A percentile compares a stretch with the other conserved stretches of the same genome.
phyloP scores from a whole-genome alignment of 2,888 invertebrate genomes.

The Clusia tigrina region DNA sequence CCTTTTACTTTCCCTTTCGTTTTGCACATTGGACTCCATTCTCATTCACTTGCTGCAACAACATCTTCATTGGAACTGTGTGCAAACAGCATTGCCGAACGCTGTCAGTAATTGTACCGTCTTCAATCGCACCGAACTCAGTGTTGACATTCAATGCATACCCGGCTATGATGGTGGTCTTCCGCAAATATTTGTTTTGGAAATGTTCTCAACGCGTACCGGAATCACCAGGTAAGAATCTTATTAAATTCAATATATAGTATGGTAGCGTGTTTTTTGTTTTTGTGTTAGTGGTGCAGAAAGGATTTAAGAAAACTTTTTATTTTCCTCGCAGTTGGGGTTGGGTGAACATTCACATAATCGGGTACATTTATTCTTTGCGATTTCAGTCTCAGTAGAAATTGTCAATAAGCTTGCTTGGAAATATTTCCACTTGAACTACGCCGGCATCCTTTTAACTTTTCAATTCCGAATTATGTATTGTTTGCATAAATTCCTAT shows the following conservation, averaged over 20 bases:
- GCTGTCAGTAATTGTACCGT: conserved; percentile 85
- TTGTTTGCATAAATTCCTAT: too few species aligned
- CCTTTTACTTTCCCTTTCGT: background rate
- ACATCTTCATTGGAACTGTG: conserved; percentile 20
- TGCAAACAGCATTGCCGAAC: conserved; percentile 77
- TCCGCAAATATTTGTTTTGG: conserved; percentile 84
- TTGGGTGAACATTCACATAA: too few species aligned
- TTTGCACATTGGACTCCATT: background rate
- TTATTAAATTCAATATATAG: conserved; percentile 33
- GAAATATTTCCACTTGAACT: too few species aligned
- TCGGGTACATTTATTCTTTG: too few species aligned
- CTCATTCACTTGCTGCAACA: conserved; percentile 32
- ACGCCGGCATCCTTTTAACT: too few species aligned
- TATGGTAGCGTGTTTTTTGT: too few species aligned
- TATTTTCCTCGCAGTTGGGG: too few species aligned
- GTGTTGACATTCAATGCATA: conserved; percentile 82
- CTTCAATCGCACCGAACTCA: conserved; percentile 84
- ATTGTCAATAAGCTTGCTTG: too few species aligned
- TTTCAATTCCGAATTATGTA: too few species aligned
- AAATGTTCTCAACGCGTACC: conserved; percentile 70
- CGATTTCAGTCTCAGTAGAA: too few species aligned
- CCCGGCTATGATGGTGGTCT: conserved; percentile 89
- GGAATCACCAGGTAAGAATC: conserved; percentile 63
- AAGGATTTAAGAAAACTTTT: too few species aligned
- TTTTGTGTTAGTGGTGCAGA: too few species aligned